A percentile compares a stretch with the other conserved stretches of the same genome.
phyloP scores from a whole-genome alignment of 2,888 invertebrate genomes.

The Drosophila robusta region DNA sequence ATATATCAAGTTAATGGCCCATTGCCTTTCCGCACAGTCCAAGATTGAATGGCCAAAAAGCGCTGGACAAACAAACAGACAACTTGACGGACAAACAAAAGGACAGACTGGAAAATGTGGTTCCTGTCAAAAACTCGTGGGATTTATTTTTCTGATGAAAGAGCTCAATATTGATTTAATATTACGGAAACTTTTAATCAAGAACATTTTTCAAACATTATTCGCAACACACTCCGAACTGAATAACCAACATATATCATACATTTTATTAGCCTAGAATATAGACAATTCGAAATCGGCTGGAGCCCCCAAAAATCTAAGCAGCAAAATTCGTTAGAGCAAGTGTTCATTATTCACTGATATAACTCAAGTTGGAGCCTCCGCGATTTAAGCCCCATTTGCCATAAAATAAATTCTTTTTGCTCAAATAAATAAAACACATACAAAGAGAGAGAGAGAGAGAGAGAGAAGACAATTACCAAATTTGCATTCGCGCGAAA shows the following conservation, averaged over 20 bases:
- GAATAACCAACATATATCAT: conserved; percentile 5
- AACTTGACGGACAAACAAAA: conserved; percentile 7
- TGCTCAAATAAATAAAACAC: conserved; percentile 64
- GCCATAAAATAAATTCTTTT: conserved; percentile 68
- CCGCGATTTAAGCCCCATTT: conserved; percentile 52
- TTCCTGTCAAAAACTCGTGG: conserved; percentile 9
- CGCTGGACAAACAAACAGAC: conserved; percentile 24
- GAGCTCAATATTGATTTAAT: no score
- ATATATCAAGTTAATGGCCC: conserved; percentile 78
- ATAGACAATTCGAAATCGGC: conserved; percentile 4
- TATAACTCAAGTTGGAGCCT: conserved; percentile 55
- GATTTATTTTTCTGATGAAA: no score
- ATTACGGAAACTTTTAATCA: not conserved
- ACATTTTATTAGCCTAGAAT: conserved; percentile 18
- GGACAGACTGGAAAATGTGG: conserved; percentile 7
- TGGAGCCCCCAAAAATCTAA: conserved; percentile 1
- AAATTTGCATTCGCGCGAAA: conserved; percentile 73
- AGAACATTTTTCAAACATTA: conserved; percentile 1
- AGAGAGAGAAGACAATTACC: conserved; percentile 65
- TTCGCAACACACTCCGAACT: conserved; percentile 5
- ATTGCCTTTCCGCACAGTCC: conserved; percentile 62
- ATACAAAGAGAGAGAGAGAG: conserved; percentile 5
- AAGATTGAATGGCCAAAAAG: conserved; percentile 51
- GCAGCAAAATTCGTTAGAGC: conserved; percentile 27
- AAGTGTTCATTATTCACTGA: conserved; percentile 49